phyloP scores from a whole-genome alignment of 1,140 invertebrate species.

The Pseudobourletiella spinata region DNA sequence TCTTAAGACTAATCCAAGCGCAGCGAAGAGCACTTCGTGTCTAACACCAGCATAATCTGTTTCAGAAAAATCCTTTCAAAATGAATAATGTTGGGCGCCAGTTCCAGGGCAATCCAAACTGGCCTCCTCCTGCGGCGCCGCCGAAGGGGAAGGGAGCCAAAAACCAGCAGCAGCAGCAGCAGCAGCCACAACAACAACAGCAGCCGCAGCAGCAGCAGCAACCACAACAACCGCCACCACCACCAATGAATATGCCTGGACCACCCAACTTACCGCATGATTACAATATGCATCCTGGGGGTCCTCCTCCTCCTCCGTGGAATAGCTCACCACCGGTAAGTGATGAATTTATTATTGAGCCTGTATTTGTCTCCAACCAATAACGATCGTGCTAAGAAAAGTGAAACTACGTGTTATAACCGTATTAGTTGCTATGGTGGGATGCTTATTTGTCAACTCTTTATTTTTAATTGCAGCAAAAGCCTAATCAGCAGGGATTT shows the following conservation, averaged over 20 bases:
- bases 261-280: no score
- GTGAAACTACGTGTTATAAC: no score
- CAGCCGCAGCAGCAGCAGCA: constrained; percentile 16
- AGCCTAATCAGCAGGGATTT: constrained; percentile 24
- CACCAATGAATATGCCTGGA: constrained; percentile 20
- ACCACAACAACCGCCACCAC: constrained; percentile 9
- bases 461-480: constrained; percentile 11
- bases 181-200: constrained; percentile 11
- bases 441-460: no score
- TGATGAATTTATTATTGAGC: no score
- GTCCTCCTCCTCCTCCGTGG: constrained; percentile 24
- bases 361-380: no score
- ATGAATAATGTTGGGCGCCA: constrained; percentile 71
- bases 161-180: constrained; percentile 24
- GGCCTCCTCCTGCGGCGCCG: constrained; percentile 38
- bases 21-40: no score
- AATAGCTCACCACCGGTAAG: constrained; percentile 21
- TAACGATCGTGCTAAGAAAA: no score
- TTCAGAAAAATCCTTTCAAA: constrained; percentile 78
- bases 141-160: constrained; percentile 31
- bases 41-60: no score
- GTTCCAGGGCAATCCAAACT: constrained; percentile 40
- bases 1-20: no score
- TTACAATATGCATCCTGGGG: constrained; percentile 29
- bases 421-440: no score